These are phyloP conservation scores for Meloidogyne chitwoodi DNA, from an alignment of 1,140 invertebrate species.

Conservation along the genomic window DNA sequence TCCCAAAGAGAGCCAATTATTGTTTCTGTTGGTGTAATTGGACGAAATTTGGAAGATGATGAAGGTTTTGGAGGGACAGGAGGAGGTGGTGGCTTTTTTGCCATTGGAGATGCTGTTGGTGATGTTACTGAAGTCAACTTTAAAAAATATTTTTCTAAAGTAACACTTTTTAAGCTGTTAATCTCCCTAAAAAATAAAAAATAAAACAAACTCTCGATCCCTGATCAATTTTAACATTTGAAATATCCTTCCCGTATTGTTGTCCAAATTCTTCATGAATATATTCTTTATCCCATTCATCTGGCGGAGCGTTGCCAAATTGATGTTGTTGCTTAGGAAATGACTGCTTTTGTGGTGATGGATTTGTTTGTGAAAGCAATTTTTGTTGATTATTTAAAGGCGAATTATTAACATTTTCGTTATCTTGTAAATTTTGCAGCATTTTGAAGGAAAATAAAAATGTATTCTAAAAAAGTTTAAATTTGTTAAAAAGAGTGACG, in stretches of 20 bases:
- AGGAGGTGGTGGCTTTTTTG: background rate
- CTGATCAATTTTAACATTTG: slow-evolving; percentile 42
- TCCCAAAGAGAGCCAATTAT: slow-evolving; percentile 31
- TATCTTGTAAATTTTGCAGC: background rate
- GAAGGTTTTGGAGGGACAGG: background rate
- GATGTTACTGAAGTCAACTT: too few species aligned
- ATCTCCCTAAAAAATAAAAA: slow-evolving; percentile 7
- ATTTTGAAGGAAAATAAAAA: background rate
- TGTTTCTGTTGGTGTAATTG: slow-evolving; percentile 27
- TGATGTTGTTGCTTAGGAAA: slow-evolving; percentile 7
- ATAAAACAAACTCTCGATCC: slow-evolving; percentile 13
- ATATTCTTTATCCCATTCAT: slow-evolving; percentile 47
- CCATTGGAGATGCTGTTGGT: background rate
- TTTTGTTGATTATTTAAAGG: too few species aligned
- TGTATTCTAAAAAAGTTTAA: background rate
- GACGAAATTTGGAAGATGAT: slow-evolving; percentile 12
- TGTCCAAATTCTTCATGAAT: slow-evolving; percentile 41
- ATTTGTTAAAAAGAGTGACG: too few species aligned
- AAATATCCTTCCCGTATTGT: slow-evolving; percentile 32
- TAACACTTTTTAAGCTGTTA: too few species aligned
- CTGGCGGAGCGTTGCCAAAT: slow-evolving; percentile 3
- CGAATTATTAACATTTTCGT: background rate
- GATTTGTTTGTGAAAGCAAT: background rate
- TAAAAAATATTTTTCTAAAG: too few species aligned
- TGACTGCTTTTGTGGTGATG: background rate